A percentile compares a stretch with the other conserved stretches of the same genome.
phyloP scores from a whole-genome alignment of 2,113 vertebrate species.

The Halcyon malimbica region DNA sequence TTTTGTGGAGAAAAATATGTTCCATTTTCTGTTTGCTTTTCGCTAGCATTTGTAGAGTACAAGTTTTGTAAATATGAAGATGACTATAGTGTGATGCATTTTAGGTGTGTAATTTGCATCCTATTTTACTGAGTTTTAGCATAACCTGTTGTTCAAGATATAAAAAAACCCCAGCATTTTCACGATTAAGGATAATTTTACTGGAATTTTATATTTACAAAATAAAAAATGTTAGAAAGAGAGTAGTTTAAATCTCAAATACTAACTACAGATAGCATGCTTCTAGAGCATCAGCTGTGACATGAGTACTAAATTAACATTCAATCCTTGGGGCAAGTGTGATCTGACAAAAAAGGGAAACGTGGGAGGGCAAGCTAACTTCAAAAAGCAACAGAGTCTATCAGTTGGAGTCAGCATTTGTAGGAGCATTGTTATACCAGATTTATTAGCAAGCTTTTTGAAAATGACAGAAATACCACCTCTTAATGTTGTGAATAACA shows the following conservation, averaged over 20 bases:
- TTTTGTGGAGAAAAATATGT: slow-evolving; percentile 13
- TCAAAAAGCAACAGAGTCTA: background rate
- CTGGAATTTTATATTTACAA: background rate
- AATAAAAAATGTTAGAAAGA: background rate
- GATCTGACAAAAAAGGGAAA: background rate
- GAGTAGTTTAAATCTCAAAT: background rate
- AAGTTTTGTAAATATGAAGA: background rate
- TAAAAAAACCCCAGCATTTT: background rate
- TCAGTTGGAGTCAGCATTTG: background rate
- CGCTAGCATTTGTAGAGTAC: background rate
- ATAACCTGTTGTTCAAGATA: background rate
- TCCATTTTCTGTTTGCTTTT: background rate
- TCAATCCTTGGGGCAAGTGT: background rate
- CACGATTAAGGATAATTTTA: background rate
- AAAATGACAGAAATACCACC: slow-evolving; percentile 47
- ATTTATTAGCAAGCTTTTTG: slow-evolving; percentile 46
- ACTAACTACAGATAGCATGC: background rate
- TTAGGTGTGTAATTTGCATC: background rate
- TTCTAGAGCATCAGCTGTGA: background rate
- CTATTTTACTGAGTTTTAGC: background rate
- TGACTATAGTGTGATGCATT: background rate
- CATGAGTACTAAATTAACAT: background rate
- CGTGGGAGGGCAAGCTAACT: background rate
- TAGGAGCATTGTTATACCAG: background rate
- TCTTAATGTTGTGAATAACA: slow-evolving; percentile 22